Base-by-base conservation (phyloP, 2,797 vertebrate genomes). In the Enteromius treurensis region DNA sequence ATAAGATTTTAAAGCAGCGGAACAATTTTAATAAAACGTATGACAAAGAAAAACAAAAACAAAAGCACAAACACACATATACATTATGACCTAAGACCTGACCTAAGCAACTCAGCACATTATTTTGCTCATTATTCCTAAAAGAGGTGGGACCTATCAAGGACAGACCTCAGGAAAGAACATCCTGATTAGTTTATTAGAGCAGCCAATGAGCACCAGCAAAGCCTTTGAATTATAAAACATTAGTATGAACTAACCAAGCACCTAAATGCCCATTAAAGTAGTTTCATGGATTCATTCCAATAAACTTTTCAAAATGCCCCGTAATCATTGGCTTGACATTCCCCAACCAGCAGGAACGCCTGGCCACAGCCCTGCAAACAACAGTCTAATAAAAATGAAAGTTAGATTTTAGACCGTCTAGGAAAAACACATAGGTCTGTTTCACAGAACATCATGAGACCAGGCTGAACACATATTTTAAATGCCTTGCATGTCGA, bases 291-390 rank as follows among this genome's bases (percentile, higher is more conserved):
- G 42, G 29, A 81, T 67, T 42, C 7, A 40, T 29, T 75, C 45
- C n/a, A 76, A 82, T 71, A 29, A 29, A 60, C 53, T 62, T 71
- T 60, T 47, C 2, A 60, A 80, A 85, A 75, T 40, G 32, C 77
- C 77, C 77, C 65, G 1, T 26, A 68, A 45, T 65, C n/a, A 45
- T 4, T 67, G n/a, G 42, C 40, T 67, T 67, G 6, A 75, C 47
- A 80, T 76, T 37, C 8, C 42, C 11, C 74, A 64, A 70, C 37
- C 69, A 75, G 74, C 14, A 70, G 78, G 62, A 85, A 83, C 11
- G 42, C 62, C 51, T 29, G 37, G 60, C 81, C 62, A 23, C 40
- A 77, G 51, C 75, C 69, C 13, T 47, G 37, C 29, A 65, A 49
- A 51, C 74, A 85, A 80, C 23, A 17, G 4, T 45, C 34, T 32